Evolutionary conservation across 2,888 invertebrate species (phyloP).

Genomic region (Thecophora atra): DNA sequence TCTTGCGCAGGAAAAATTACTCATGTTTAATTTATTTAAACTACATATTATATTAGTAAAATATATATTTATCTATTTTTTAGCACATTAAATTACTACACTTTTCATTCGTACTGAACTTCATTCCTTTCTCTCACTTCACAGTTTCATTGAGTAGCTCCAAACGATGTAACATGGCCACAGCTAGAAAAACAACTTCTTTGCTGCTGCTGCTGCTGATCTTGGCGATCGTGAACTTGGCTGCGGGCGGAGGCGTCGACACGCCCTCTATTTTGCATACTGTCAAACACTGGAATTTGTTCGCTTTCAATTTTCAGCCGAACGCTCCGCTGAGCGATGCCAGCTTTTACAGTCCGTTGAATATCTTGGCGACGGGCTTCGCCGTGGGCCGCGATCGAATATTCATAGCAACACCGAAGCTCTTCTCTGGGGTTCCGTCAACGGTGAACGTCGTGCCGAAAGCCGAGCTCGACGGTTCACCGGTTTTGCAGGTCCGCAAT

Average conservation of each 20-base stretch:
- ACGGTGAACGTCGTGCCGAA: slow-evolving; percentile 77
- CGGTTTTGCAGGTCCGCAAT: slow-evolving; percentile 76
- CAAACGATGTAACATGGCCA: slow-evolving; percentile 15
- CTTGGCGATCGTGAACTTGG: slow-evolving; percentile 44
- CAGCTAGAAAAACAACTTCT: neutral
- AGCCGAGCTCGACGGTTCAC: slow-evolving; percentile 74
- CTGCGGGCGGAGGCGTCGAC: slow-evolving; percentile 12
- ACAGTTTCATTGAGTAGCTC: slow-evolving; percentile 1
- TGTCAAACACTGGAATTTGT: slow-evolving; percentile 75
- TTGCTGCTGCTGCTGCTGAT: slow-evolving; percentile 37
- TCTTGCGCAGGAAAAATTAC: too few relatives aligned
- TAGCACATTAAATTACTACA: too few relatives aligned
- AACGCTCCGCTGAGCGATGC: slow-evolving; percentile 69
- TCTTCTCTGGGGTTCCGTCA: slow-evolving; percentile 80
- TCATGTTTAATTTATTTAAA: too few relatives aligned
- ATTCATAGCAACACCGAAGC: slow-evolving; percentile 79
- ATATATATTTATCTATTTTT: too few relatives aligned
- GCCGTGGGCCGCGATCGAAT: slow-evolving; percentile 77
- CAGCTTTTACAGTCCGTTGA: slow-evolving; percentile 71
- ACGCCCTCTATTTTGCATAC: slow-evolving; percentile 67
- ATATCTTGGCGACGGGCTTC: slow-evolving; percentile 80
- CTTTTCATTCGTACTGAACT: neutral
- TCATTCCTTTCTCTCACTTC: neutral
- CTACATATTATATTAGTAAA: too few relatives aligned
- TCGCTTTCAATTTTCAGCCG: slow-evolving; percentile 75